Percentiles rank a stretch among this genome's conserved stretches.
These are phyloP conservation scores for Tyria jacobaeae DNA, from an alignment of 2,888 invertebrate genomes.

Conservation along the genomic window DNA sequence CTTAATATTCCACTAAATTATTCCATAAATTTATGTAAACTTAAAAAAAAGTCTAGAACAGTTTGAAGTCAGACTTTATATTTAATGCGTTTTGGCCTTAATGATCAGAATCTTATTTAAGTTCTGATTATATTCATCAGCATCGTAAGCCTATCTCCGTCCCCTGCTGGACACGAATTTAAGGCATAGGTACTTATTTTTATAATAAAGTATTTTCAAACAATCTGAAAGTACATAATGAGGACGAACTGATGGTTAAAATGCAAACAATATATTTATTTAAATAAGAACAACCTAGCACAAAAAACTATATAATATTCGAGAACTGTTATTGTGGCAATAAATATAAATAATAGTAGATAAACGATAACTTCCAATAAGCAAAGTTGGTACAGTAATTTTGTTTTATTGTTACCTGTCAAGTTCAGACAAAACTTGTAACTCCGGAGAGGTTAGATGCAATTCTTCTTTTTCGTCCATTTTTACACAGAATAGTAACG, in stretches of 20 bases:
- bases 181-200: no score
- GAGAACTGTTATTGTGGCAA: background rate
- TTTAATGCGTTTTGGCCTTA: background rate
- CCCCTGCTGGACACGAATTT: no score
- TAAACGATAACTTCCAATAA: background rate
- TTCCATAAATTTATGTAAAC: no score
- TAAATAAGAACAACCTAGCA: background rate
- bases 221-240: background rate
- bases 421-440: constrained; percentile 94
- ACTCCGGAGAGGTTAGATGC: constrained; percentile 92
- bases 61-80: background rate
- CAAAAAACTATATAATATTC: background rate
- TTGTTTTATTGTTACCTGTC: constrained; percentile 89
- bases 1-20: no score
- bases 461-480: constrained; percentile 89
- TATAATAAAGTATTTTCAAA: background rate
- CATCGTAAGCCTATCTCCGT: no score
- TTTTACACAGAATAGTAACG: constrained; percentile 38
- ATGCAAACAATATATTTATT: background rate
- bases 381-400: background rate
- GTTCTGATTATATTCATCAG: no score
- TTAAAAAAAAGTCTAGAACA: background rate
- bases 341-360: background rate
- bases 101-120: background rate
- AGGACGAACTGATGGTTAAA: background rate